These are phyloP conservation scores for Cremastobaeus sp. DNA, from an alignment of 2,888 invertebrate genomes.

Conservation along the genomic window DNA sequence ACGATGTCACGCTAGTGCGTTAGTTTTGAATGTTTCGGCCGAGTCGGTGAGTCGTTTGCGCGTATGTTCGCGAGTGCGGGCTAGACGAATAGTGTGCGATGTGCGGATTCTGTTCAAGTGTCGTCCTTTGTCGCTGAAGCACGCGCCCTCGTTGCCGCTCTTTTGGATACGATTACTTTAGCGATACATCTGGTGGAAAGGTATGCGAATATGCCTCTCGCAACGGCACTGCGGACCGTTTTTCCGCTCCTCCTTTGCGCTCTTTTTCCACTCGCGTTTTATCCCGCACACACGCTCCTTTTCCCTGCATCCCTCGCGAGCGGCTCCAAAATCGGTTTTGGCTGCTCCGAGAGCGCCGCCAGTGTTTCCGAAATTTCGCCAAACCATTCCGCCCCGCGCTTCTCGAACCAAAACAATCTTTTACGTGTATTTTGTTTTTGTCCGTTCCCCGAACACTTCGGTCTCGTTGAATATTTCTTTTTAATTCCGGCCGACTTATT, in stretches of 20 bases:
- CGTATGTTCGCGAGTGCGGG: slow-evolving; percentile 7
- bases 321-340: neutral
- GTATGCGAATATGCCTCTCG: slow-evolving; percentile 42
- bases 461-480: too few relatives aligned
- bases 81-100: slow-evolving; percentile 26
- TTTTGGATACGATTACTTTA: slow-evolving; percentile 27
- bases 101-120: slow-evolving; percentile 17
- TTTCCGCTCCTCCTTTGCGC: slow-evolving; percentile 15
- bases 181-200: slow-evolving; percentile 29
- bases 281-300: neutral
- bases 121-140: neutral
- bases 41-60: slow-evolving; percentile 32
- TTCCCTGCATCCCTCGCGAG: neutral
- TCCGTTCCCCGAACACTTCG: too few relatives aligned
- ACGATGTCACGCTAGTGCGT: slow-evolving; percentile 47
- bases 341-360: too few relatives aligned
- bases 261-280: slow-evolving; percentile 21
- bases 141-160: slow-evolving; percentile 3
- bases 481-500: too few relatives aligned
- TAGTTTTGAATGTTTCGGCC: slow-evolving; percentile 49
- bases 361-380: too few relatives aligned
- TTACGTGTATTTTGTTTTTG: neutral
- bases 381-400: neutral
- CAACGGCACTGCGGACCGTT: slow-evolving; percentile 20
- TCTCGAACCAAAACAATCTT: neutral